Evolutionary conservation across 2,888 invertebrate species (phyloP).

Genomic region (Rugalucina vietnamica): DNA sequence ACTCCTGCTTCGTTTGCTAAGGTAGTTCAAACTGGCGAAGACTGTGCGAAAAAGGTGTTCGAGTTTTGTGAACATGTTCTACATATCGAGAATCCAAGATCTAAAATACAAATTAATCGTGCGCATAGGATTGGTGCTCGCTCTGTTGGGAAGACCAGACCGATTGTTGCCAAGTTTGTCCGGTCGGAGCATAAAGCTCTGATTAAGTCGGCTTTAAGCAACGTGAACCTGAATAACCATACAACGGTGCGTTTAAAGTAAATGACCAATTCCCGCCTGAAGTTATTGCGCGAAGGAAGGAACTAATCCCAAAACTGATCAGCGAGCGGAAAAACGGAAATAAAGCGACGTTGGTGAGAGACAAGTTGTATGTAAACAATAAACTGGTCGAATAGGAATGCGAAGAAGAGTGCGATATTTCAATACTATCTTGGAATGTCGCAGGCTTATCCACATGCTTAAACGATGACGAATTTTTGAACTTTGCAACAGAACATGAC

Average conservation of each 20-base stretch:
- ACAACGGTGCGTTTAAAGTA: background rate
- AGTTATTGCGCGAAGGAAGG: background rate
- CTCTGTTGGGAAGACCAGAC: background rate
- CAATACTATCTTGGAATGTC: background rate
- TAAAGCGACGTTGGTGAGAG: background rate
- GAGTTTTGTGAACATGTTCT: background rate
- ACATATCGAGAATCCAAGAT: background rate
- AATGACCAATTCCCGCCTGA: background rate
- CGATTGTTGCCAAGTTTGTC: background rate
- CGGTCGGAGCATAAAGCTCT: background rate
- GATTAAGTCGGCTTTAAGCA: background rate
- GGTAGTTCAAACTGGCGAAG: background rate
- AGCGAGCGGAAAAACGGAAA: background rate
- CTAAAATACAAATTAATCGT: background rate
- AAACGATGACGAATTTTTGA: background rate
- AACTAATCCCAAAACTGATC: background rate
- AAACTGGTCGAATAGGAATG: background rate
- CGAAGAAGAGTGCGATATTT: conserved; percentile 4
- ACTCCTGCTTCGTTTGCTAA: background rate
- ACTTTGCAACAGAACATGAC: background rate
- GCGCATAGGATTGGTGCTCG: background rate
- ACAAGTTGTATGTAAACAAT: background rate
- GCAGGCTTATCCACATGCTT: background rate
- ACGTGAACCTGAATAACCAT: background rate
- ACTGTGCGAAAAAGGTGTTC: background rate